A percentile compares a stretch with the other conserved stretches of the same genome.
phyloP scores from a whole-genome alignment of 2,113 vertebrate genomes.

The Zootoca vivipara region DNA sequence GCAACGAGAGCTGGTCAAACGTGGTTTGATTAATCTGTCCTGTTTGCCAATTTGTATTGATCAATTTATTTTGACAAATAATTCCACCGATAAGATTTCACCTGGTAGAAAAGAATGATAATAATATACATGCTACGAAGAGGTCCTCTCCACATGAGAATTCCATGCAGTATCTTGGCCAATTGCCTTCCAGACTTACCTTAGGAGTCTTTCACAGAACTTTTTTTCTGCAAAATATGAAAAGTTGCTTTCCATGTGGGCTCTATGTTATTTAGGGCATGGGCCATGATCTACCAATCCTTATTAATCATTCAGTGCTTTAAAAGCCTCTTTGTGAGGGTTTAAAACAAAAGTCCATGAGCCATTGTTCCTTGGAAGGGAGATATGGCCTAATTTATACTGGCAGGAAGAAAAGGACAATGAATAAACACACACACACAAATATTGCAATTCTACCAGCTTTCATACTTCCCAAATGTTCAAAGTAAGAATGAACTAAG shows the following conservation, averaged over 20 bases:
- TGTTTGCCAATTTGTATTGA: conserved; percentile 18
- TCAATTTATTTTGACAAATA: conserved; percentile 26
- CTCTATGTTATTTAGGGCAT: background rate
- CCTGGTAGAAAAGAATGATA: conserved; percentile 25
- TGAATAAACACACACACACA: background rate
- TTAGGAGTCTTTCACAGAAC: background rate
- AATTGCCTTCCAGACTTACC: background rate
- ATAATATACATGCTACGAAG: background rate
- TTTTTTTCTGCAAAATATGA: background rate
- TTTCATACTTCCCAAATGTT: no score
- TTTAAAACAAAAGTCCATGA: background rate
- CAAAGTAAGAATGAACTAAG: no score
- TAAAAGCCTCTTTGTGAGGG: background rate
- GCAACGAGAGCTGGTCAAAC: background rate
- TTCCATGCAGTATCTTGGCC: background rate
- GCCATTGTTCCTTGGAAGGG: background rate
- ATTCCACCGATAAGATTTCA: conserved; percentile 3
- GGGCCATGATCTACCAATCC: background rate
- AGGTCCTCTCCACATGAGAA: background rate
- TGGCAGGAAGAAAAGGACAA: background rate
- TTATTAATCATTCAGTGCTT: background rate
- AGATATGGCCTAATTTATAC: background rate
- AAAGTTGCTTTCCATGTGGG: background rate
- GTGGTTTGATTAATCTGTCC: conserved; percentile 30
- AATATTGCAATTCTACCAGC: no score